phyloP scores from a whole-genome alignment of 1,140 invertebrate species.

The Aphaenogaster ashmeadi region DNA sequence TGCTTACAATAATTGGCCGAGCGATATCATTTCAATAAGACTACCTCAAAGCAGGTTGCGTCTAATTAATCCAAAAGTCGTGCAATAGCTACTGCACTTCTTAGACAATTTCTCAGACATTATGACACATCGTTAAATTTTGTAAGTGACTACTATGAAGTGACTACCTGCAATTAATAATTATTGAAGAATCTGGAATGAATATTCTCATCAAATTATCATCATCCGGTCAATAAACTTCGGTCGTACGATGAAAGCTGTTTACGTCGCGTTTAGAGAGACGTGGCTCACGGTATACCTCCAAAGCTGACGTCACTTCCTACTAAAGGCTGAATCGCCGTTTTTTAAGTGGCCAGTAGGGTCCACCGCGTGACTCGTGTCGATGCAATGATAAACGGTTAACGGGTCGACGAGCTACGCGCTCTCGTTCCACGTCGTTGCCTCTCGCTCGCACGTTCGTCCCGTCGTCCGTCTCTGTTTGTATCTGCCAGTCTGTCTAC shows the following conservation, averaged over 20 bases:
- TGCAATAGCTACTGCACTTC: background rate
- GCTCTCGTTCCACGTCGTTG: constrained; percentile 75
- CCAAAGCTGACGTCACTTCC: constrained; percentile 82
- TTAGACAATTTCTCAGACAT: background rate
- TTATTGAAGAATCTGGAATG: background rate
- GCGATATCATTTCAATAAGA: constrained; percentile 21
- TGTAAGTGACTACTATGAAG: background rate
- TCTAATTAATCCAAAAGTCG: background rate
- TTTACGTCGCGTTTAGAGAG: constrained; percentile 33
- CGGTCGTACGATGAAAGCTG: constrained; percentile 13
- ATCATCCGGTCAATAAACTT: background rate
- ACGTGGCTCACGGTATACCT: constrained; percentile 42
- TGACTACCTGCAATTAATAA: background rate
- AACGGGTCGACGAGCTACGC: constrained; percentile 78
- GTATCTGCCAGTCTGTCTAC: constrained; percentile 73
- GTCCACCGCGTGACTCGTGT: constrained; percentile 82
- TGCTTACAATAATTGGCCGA: constrained; percentile 21
- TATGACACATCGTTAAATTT: background rate
- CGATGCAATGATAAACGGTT: constrained; percentile 84
- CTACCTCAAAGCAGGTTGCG: background rate
- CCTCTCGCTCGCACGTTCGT: constrained; percentile 66
- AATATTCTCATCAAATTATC: constrained; percentile 3
- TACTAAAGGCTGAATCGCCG: constrained; percentile 80
- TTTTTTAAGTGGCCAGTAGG: constrained; percentile 82
- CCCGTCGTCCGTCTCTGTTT: constrained; percentile 66